Conservation (phyloP, 2,113 vertebrate species). For the Grallaria varia region DNA sequence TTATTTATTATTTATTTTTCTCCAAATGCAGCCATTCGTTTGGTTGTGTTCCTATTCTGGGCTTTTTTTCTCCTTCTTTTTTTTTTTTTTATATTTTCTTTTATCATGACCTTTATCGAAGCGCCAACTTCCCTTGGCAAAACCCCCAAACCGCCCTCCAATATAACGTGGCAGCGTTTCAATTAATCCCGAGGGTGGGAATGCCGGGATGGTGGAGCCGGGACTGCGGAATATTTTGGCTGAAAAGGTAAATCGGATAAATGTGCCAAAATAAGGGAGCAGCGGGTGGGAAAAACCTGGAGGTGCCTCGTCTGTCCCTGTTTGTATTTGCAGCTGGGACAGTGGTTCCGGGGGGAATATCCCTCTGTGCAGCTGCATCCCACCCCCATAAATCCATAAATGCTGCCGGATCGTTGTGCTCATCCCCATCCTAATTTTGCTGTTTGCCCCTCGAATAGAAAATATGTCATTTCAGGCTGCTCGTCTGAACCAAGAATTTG, state of each 20-base stretch:
- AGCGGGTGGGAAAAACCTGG: no score
- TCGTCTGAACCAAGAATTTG: fast-evolving
- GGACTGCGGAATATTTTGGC: neutral
- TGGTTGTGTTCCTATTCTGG: neutral
- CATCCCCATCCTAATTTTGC: fast-evolving
- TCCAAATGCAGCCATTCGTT: neutral
- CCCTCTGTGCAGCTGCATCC: neutral
- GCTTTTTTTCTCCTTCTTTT: neutral
- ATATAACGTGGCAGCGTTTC: fast-evolving
- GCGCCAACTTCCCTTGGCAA: neutral
- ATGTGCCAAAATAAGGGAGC: neutral
- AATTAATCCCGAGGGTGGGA: neutral
- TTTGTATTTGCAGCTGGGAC: neutral
- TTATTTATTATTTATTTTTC: neutral
- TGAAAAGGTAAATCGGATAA: neutral
- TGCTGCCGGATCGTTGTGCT: fast-evolving
- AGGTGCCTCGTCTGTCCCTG: fast-evolving
- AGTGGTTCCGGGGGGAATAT: no score
- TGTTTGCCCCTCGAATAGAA: neutral
- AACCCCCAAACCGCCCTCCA: neutral
- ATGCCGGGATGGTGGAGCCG: fast-evolving
- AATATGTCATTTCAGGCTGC: neutral
- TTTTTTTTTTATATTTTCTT: neutral
- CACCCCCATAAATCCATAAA: neutral
- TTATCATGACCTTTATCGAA: neutral